Base-by-base conservation (phyloP, 2,113 vertebrate genomes). In the Cryptomyrus ogoouensis region DNA sequence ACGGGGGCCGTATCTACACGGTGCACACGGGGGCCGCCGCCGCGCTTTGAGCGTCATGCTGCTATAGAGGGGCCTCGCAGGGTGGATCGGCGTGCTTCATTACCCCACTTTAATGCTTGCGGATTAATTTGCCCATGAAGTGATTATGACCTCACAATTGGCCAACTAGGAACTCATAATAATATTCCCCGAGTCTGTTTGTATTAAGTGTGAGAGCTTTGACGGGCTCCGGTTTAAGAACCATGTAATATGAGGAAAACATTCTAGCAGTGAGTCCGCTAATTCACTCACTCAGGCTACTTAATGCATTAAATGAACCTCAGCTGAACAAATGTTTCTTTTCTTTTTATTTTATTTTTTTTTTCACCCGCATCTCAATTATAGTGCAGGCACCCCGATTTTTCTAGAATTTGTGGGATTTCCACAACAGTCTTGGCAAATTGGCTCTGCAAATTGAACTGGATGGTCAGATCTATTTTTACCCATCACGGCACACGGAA, bases 161-260 rank as follows among this genome's bases (percentile, higher is more conserved):
- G 88, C 93, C 95, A 95, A 96, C 94, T 94, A 94, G 95, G 91
- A 94, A 77, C 86, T 94, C 92, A 93, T 94, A 94, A 95, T 95
- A 90, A 94, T 94, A 93, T 95, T 93, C 91, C 83, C 91, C 90
- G 90, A 94, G 93, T 91, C 91, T 95, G 93, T 95, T 96, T 96
- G 93, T 93, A 96, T 94, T 95, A 94, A 95, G 94, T 91, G 83
- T 92, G 91, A 95, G 92, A 94, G 94, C 91, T 91, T 94, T 93
- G 91, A 88, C 92, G 90, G 94, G 88, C 3, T 17, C 80, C 93
- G 91, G 89, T 89, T 89, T 90, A 91, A 90, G 91, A 90, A 39
- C 74, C 83, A 74, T 91, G 91, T 90, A 90, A 91, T 92, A 90
- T 91, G 92, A 93, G 88, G 93, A 91, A 93, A 91, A 92, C 89